Evolutionary conservation across 2,888 invertebrate genomes (phyloP), one percentile per base, ranked within the genome.

Genomic region (Tenodera sinensis): DNA sequence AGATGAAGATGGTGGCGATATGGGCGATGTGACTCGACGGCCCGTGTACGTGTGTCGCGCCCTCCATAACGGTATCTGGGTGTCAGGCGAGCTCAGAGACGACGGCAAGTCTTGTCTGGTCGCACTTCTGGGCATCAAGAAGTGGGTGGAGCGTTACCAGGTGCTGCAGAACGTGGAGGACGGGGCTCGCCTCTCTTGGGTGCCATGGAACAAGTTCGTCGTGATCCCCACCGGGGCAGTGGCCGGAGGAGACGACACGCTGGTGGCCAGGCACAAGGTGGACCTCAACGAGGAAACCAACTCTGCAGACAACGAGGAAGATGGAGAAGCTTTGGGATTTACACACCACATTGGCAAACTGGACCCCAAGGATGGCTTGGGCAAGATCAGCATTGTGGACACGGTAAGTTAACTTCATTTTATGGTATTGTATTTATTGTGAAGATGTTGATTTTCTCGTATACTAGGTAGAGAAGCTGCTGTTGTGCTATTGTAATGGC

Each of bases 151-250:
- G 82, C 92, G 93, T 88, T 97, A 96, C 92, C 97, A 97, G 92
- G 95, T 97, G 42, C 94, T 97, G 87, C 95, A 97, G 92, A 97
- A 97, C 92, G 95, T 96, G 90, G 97, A 97, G 91, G 96, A 96
- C 91, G 96, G 97, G 90, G 97, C 96, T 1, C 94, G 96, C 89
- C 94, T 97, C 84, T 95, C 95, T 90, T 98, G 98, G 98, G 94
- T 95, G 84, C 93, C 94, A n/a, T 97, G 97, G 96, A 94, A 95
- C 91, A 96, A 96, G 92, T 97, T 96, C 87, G 25, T 83, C 84
- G 92, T 93, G 20, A 94, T 95, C 90, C 96, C 96, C 0, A 94
- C 94, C 90, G 97, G 97, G 9, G 95, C 96, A 20, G 96, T 97
- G 8, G 94, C 95, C 1, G 95, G 95, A 9, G 87, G 30, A 34